Base-by-base conservation (phyloP, 2,888 invertebrate species). In the Caprella mutica region DNA sequence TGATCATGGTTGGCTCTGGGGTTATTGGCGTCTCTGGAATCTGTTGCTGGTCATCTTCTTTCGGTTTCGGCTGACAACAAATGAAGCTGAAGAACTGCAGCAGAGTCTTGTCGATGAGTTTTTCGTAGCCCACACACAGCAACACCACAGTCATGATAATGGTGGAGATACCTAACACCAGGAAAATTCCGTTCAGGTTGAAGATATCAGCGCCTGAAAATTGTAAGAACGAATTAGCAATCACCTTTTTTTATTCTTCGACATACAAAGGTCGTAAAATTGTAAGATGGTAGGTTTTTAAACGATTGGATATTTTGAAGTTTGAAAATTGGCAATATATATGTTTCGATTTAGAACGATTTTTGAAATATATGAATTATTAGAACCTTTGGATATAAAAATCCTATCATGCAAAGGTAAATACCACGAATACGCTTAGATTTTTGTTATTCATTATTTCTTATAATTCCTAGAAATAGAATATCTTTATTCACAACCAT, bases 41-140 rank as follows among this genome's bases (percentile, higher is more conserved):
- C 3, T 19, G 43, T 24, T 29, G 48, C 30, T 44, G 29, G 9
- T 24, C 27, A 12, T 33, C 17, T 4, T 17, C 33, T 9, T 30
- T 26, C 14, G 29, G 23, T 17, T 17, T 29, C 17, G 21, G 5
- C 4, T 39, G 27, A 48, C 58, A 58, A 30, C 55, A 58, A 8
- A 58, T 9, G 38, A 58, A 33, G 26, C 24, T 38, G 43, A 29
- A 55, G 19, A 54, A 58, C 19, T 58, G 55, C 55, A 23, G n/a
- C n/a, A n/a, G n/a, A n/a, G n/a, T n/a, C n/a, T 52, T 35, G 35
- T 55, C 56, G 26, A 64, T 54, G 51, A 64, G 64, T 35, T 64
- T 64, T 51, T 64, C 64, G 51, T 64, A 64, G n/a, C 64, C 64
- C 1, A 64, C 64, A 38, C 64, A 64, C n/a, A 59, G 52, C 64